These are phyloP conservation scores for Nasonia longicornis DNA, from an alignment of 1,140 invertebrate species.

Conservation along the genomic window DNA sequence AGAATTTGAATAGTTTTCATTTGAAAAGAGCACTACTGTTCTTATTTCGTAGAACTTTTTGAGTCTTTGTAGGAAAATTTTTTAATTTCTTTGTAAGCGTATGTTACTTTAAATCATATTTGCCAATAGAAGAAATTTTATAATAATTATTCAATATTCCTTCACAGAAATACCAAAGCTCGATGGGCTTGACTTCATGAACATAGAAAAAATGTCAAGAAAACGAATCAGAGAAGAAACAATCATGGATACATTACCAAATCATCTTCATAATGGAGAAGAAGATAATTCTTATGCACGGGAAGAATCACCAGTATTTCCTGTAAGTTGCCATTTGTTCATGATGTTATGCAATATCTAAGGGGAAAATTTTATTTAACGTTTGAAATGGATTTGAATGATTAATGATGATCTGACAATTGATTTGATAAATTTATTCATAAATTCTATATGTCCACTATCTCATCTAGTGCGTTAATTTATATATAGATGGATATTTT, in stretches of 20 bases:
- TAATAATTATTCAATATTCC: not conserved
- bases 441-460: not conserved
- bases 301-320: constrained; percentile 51
- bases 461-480: not conserved
- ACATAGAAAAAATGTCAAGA: constrained; percentile 57
- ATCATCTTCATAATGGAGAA: constrained; percentile 52
- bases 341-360: not conserved
- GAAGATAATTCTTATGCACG: constrained; percentile 50
- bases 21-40: not conserved
- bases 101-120: not conserved
- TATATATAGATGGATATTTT: not conserved
- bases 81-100: not conserved
- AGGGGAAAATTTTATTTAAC: too few species aligned
- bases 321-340: constrained; percentile 51
- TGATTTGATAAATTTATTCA: not conserved
- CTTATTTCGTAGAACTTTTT: not conserved
- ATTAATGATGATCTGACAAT: too few species aligned
- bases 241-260: constrained; percentile 47
- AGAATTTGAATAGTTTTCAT: constrained; percentile 10
- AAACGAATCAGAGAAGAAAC: constrained; percentile 55
- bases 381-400: not conserved
- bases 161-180: constrained; percentile 38
- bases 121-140: not conserved
- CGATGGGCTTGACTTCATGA: constrained; percentile 48
- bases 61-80: not conserved